Conservation (phyloP, 2,113 vertebrate genomes). For the Genyomyrus donnyi region DNA sequence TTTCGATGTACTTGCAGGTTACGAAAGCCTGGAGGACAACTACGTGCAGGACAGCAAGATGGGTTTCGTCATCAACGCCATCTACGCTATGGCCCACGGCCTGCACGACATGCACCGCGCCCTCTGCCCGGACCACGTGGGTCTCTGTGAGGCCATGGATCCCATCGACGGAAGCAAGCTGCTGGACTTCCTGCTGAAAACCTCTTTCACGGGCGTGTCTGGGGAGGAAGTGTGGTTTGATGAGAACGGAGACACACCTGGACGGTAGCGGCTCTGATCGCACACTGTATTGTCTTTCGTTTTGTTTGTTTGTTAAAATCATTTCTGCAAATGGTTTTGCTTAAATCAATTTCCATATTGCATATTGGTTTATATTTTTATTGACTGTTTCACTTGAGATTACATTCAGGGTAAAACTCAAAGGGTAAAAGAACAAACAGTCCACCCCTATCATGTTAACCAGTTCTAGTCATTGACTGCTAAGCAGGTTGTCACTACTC, state of each 20-base stretch:
- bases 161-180: slow-evolving; percentile 89
- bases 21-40: slow-evolving; percentile 91
- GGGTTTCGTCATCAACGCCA: slow-evolving; percentile 98
- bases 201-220: slow-evolving; percentile 82
- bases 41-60: slow-evolving; percentile 99
- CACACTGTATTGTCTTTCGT: neutral
- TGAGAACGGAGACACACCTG: slow-evolving; percentile 91
- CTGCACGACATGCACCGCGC: slow-evolving; percentile 86
- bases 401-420: neutral
- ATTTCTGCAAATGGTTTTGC: neutral
- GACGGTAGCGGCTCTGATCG: slow-evolving; percentile 67
- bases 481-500: neutral
- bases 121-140: slow-evolving; percentile 74
- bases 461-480: neutral
- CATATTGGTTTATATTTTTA: neutral
- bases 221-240: slow-evolving; percentile 95
- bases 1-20: slow-evolving; percentile 62
- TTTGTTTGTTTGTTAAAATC: neutral
- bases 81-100: slow-evolving; percentile 94
- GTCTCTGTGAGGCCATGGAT: slow-evolving; percentile 88
- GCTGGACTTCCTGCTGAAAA: slow-evolving; percentile 86
- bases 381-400: neutral
- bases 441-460: neutral
- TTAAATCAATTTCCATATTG: neutral
- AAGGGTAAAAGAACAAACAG: neutral